Conservation (phyloP, 2,888 invertebrate species). For the Philaethria dido region DNA sequence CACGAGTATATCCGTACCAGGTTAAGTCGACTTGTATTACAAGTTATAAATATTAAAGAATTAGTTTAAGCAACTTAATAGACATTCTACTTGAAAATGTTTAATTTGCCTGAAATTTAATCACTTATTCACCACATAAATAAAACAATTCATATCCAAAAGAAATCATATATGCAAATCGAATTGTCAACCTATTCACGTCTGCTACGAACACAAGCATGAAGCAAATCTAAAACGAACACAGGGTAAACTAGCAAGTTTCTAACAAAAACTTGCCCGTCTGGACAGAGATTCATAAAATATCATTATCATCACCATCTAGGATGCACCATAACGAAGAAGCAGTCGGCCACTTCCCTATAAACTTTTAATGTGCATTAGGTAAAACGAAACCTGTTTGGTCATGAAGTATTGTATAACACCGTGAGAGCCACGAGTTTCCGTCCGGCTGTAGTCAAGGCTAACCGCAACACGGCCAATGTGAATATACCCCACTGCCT, state of each 20-base stretch:
- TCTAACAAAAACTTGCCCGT: constrained; percentile 27
- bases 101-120: too few relatives aligned
- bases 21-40: too few relatives aligned
- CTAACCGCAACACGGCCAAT: constrained; percentile 47
- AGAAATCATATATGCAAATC: too few relatives aligned
- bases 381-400: constrained; percentile 54
- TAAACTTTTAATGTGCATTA: constrained; percentile 52
- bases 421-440: constrained; percentile 50
- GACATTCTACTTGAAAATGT: too few relatives aligned
- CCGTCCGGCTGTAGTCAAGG: constrained; percentile 50
- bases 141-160: too few relatives aligned
- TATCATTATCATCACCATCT: constrained; percentile 32
- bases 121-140: too few relatives aligned
- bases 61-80: too few relatives aligned
- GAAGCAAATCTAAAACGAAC: not conserved
- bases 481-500: constrained; percentile 35
- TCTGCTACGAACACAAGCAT: not conserved
- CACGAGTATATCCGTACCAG: too few relatives aligned
- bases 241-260: not conserved
- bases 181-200: too few relatives aligned
- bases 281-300: constrained; percentile 30
- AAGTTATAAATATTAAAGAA: too few relatives aligned
- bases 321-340: constrained; percentile 40
- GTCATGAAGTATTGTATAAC: constrained; percentile 53
- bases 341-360: constrained; percentile 40